phyloP scores from a whole-genome alignment of 2,797 vertebrate genomes.

The Champsocephalus gunnari region DNA sequence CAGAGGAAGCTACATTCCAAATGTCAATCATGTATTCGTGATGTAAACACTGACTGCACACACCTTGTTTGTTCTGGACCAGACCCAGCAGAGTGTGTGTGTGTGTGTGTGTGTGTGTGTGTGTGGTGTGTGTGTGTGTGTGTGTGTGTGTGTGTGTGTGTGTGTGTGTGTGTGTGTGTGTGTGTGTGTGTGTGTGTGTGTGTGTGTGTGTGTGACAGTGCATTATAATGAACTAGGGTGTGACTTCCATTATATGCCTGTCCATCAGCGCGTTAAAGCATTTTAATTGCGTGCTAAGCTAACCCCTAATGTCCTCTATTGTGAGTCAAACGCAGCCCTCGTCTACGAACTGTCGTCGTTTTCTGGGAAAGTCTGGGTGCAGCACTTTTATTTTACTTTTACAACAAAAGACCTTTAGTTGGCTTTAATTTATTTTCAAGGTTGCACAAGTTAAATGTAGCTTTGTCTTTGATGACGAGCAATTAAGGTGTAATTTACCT shows the following conservation, averaged over 20 bases:
- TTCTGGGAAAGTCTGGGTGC: background rate
- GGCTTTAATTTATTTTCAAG: background rate
- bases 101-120: conserved; percentile 35
- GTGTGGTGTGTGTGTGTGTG: background rate
- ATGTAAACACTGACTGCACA: conserved; percentile 63
- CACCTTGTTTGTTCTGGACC: conserved; percentile 48
- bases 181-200: conserved; percentile 40
- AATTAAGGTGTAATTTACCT: background rate
- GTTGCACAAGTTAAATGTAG: background rate
- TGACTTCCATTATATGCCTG: conserved; percentile 35
- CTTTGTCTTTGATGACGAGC: background rate
- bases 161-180: conserved; percentile 39
- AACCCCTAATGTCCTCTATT: background rate
- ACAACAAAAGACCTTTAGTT: background rate
- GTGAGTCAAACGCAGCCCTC: background rate
- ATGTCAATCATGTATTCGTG: conserved; percentile 54
- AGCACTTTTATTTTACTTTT: background rate
- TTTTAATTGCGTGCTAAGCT: conserved; percentile 36
- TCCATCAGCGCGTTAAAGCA: conserved; percentile 25
- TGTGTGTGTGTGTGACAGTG: conserved; percentile 39
- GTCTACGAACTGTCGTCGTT: background rate
- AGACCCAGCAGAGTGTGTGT: conserved; percentile 36
- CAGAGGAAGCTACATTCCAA: conserved; percentile 45
- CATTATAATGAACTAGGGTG: conserved; percentile 38
- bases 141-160: conserved; percentile 33